Evolutionary conservation across 2,888 invertebrate species (phyloP), one percentile per base, ranked within the genome.

Genomic region (Oscheius onirici): DNA sequence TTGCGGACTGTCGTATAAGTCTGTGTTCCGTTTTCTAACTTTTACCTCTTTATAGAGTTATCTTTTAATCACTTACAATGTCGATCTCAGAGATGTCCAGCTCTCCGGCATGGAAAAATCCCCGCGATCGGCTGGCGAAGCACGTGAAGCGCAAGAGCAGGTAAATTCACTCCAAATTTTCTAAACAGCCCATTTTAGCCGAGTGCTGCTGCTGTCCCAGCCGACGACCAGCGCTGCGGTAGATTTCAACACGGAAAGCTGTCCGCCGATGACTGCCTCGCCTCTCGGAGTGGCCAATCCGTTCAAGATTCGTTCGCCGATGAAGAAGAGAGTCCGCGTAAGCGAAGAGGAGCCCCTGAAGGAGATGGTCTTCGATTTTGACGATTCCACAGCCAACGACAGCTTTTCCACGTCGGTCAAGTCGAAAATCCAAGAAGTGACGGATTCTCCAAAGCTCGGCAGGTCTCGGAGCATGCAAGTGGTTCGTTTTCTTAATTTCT

Each of bases 71-170:
- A n/a, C n/a, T n/a, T n/a, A n/a, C n/a, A n/a, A n/a, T n/a, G n/a
- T n/a, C n/a, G n/a, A n/a, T n/a, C n/a, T n/a, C 34, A 34, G 34
- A 34, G 34, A 34, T 34, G 34, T 34, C 34, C n/a, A 46, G 49
- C n/a, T 70, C 70, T 24, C 70, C 70, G 15, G 70, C 70, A 40
- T 70, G 70, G 70, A 70, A 71, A 17, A 71, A 71, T 44, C 71
- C 71, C 11, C 43, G 66, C 24, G 71, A 71, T 6, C 46, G 65
- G 13, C 41, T 71, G 54, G 55, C 43, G 13, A 71, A 71, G 24
- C 66, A 66, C 46, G 20, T 28, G 26, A 71, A 71, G 40, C 28
- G 71, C 28, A 71, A 66, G 43, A 71, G 71, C 71, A 71, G 57
- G 71, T 71, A 43, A 67, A 11, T 13, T 13, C 8, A n/a, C 2